Base-by-base conservation (phyloP, 2,888 invertebrate genomes). In the Acleris holmiana region DNA sequence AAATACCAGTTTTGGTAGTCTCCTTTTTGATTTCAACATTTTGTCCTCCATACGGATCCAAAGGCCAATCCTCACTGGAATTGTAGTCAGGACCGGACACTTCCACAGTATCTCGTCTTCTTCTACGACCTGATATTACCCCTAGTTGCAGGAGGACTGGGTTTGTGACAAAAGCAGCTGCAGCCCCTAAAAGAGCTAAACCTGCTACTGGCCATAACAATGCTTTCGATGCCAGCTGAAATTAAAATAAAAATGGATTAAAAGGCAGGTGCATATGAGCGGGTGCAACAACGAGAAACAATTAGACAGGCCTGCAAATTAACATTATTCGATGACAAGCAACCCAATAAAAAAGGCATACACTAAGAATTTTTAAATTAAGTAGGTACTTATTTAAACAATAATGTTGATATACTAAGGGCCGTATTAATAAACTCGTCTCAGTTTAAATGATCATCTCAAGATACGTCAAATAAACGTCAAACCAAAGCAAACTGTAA, bases 81-180 rank as follows among this genome's bases (percentile, higher is more conserved):
- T 65, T 67, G 18, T 67, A 35, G 47, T 70, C 71, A 29, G 73
- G 61, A 2, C 68, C 77, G 2, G 73, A 72, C 1, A 78, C 70
- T 73, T 86, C 85, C 73, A 85, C 83, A 1, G 86, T 81, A 60
- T 91, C 86, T 41, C 95, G 89, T 76, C 93, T 93, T 72, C 86
- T 93, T 65, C 93, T 82, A 69, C 93, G 87, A 17, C 96, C 96
- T 17, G 95, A 94, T 8, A 96, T 91, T 0, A 96, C 95, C 25
- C 97, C 96, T 49, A 97, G 93, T 82, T 97, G 97, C 44, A 97
- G 84, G 15, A 97, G 93, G 58, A 97, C 93, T 4, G 97, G 97
- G 85, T 97, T 96, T 71, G 94, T 94, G 60, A 96, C 95, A 65
- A 97, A 88, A 17, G 97, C 95, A 21, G 97, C 97, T 1, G 97